Evolutionary conservation across 2,888 invertebrate species (phyloP).

Genomic region (Meandrusa payeni): DNA sequence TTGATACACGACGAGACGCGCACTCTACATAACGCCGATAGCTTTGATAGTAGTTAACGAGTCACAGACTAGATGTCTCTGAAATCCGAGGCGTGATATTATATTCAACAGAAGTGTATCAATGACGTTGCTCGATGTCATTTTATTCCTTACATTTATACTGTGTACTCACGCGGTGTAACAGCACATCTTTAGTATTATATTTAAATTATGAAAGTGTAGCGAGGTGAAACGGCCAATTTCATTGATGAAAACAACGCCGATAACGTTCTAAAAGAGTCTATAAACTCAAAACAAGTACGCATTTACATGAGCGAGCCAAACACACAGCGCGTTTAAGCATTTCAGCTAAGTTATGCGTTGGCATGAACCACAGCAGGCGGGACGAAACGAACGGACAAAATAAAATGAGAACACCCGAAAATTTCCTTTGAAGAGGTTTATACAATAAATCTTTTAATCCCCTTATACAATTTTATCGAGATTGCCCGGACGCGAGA

Average conservation of each 20-base stretch:
- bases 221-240: constrained; percentile 28
- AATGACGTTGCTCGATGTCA: no score
- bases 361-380: constrained; percentile 50
- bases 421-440: constrained; percentile 70
- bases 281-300: constrained; percentile 39
- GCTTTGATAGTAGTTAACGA: constrained; percentile 11
- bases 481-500: constrained; percentile 57
- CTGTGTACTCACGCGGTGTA: no score
- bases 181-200: no score
- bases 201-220: no score
- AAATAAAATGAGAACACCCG: constrained; percentile 67
- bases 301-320: constrained; percentile 54
- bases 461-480: constrained; percentile 76
- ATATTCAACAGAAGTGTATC: background rate
- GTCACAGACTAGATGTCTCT: constrained; percentile 6
- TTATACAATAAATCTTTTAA: constrained; percentile 75
- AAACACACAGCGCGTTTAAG: constrained; percentile 48
- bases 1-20: constrained; percentile 7
- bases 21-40: constrained; percentile 4
- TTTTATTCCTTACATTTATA: no score
- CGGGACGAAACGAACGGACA: constrained; percentile 57
- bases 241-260: constrained; percentile 29
- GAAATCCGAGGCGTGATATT: background rate
- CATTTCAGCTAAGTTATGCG: constrained; percentile 52
- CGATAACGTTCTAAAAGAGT: constrained; percentile 32